phyloP scores from a whole-genome alignment of 2,797 vertebrate species.

The Botia almorhae region DNA sequence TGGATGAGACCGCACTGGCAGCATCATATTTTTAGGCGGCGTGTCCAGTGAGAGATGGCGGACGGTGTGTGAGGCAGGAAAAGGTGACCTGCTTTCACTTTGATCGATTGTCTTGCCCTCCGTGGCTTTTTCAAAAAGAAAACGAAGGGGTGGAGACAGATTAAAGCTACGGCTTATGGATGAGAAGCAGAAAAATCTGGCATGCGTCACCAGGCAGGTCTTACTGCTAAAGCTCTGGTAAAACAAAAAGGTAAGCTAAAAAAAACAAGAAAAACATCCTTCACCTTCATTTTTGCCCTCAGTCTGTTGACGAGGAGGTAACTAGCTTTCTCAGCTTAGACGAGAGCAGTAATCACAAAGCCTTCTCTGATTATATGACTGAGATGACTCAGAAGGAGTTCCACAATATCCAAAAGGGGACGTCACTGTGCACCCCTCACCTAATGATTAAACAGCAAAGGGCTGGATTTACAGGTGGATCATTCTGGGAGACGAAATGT shows the following conservation, averaged over 20 bases:
- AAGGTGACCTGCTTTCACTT: slow-evolving; percentile 78
- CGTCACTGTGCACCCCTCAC: slow-evolving; percentile 1
- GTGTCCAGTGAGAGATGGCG: slow-evolving; percentile 61
- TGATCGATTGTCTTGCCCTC: slow-evolving; percentile 69
- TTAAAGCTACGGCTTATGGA: slow-evolving; percentile 29
- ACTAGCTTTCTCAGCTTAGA: slow-evolving; percentile 18
- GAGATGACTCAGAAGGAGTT: neutral
- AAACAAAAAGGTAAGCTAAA: slow-evolving; percentile 26
- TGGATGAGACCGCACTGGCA: slow-evolving; percentile 71
- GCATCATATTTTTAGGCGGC: slow-evolving; percentile 79
- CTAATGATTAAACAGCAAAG: neutral
- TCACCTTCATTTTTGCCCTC: neutral
- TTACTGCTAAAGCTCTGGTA: slow-evolving; percentile 56
- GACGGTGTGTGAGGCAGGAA: slow-evolving; percentile 62
- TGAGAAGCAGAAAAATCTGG: slow-evolving; percentile 69
- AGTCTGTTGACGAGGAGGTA: neutral
- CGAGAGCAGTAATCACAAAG: neutral
- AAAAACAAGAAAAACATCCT: slow-evolving; percentile 1
- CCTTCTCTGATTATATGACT: neutral
- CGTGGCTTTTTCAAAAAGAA: slow-evolving; percentile 54
- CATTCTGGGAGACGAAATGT: slow-evolving; percentile 36
- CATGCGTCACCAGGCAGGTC: slow-evolving; percentile 67
- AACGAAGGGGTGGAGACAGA: neutral
- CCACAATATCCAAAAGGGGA: neutral
- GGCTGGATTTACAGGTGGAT: slow-evolving; percentile 1